Evolutionary conservation across 2,888 invertebrate genomes (phyloP).

Genomic region (Erebia epiphron): DNA sequence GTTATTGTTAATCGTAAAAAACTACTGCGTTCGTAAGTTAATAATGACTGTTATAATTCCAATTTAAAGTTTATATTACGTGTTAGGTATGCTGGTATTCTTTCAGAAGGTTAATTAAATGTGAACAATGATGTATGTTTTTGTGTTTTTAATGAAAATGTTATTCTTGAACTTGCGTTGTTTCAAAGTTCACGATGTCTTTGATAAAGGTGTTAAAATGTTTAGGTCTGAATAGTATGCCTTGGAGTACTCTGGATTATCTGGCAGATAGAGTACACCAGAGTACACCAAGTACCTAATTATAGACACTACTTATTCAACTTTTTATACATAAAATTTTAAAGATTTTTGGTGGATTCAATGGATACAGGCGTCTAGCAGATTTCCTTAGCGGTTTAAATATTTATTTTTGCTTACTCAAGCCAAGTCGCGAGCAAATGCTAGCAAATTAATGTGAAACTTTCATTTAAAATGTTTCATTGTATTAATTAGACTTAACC

Average conservation of each 20-base stretch:
- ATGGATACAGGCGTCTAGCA: no score
- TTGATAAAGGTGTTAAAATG: no score
- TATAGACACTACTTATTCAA: no score
- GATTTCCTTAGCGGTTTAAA: neutral
- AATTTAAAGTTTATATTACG: neutral
- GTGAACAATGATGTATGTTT: neutral
- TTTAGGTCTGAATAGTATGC: no score
- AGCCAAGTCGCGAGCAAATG: neutral
- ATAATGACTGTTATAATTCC: neutral
- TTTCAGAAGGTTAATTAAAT: neutral
- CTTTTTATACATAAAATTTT: no score
- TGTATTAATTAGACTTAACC: conserved; percentile 2
- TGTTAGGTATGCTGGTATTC: neutral
- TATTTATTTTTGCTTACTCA: neutral
- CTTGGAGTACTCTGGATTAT: no score
- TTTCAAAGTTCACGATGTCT: no score
- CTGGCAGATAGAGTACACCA: no score
- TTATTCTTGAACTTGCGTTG: no score
- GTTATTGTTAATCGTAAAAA: neutral
- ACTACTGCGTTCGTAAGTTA: neutral
- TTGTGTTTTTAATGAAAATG: neutral
- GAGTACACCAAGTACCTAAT: no score
- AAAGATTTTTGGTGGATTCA: no score
- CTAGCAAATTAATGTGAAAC: neutral
- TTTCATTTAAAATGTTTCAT: neutral